Evolutionary conservation across 1,140 invertebrate species (phyloP), one percentile per base, ranked within the genome.

Genomic region (Drosophila suzukii): DNA sequence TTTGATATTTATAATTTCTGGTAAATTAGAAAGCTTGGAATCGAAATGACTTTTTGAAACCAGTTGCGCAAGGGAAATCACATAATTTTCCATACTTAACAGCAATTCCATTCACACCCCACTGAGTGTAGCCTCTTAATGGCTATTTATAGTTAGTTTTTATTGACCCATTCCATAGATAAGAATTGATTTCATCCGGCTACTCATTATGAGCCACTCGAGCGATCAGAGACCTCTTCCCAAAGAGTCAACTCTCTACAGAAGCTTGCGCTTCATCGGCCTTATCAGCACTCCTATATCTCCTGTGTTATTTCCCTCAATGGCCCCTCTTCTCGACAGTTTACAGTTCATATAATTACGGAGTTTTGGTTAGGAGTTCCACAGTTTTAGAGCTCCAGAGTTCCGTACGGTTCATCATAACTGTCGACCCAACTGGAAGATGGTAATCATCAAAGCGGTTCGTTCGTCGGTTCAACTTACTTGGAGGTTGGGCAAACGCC

Each of bases 211-310:
- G 24, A 54, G 50, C 32, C 73, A 61, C 73, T 77, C 44, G 43
- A 77, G 30, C 47, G 62, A 46, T n/a, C 47, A 59, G 46, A 75
- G 63, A 75, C 68, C 60, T 17, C 59, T 58, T 34, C 5, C 24
- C 61, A 27, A 78, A 46, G 67, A 59, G 17, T 32, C 34, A 56
- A 24, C 36, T 65, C 58, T 24, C 38, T 20, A 58, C 55, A 58
- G 55, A 58, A 58, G 55, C 55, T 58, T 13, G 24, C 13, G 55
- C 39, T 15, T 46, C 27, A 3, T 49, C 51, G 4, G 47, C 3
- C 68, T 81, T 86, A 86, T 85, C 79, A 59, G 49, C 47, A 24
- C 41, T 13, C 47, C 50, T 63, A 75, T 72, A 86, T 85, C 68
- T 61, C 34, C 38, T 50, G 41, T 17, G 47, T 24, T 24, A 51